A percentile compares a stretch with the other conserved stretches of the same genome.
Conservation (phyloP, 2,888 invertebrate genomes). For the Drosophila melanosoma region DNA sequence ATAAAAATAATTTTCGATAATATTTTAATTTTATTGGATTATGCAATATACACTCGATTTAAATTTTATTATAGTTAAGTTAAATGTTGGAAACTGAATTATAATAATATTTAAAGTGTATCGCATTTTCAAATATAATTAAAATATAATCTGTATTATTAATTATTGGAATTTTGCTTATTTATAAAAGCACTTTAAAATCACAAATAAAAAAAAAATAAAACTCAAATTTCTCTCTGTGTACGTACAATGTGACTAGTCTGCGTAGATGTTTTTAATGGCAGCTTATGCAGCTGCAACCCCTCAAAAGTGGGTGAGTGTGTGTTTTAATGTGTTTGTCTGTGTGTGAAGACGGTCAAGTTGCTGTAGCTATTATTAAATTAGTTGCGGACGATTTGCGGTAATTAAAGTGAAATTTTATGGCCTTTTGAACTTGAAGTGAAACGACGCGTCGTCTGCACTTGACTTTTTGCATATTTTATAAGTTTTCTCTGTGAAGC, state of each 20-base stretch:
- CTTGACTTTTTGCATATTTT: constrained; percentile 33
- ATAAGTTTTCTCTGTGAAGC: constrained; percentile 4
- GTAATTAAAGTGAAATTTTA: constrained; percentile 74
- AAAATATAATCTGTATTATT: rapidly evolving
- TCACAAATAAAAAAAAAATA: not conserved
- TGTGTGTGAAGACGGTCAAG: constrained; percentile 25
- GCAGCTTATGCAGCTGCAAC: constrained; percentile 70
- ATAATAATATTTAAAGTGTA: not conserved
- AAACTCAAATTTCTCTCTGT: not conserved
- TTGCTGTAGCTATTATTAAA: constrained; percentile 73
- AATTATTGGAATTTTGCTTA: not conserved
- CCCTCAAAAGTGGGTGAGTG: not conserved
- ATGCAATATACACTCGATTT: too few species aligned
- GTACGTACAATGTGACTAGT: constrained; percentile 2
- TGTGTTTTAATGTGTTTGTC: not conserved
- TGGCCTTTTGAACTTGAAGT: constrained; percentile 53
- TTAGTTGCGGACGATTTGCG: constrained; percentile 80
- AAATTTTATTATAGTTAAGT: too few species aligned
- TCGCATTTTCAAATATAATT: not conserved
- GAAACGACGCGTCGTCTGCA: constrained; percentile 11
- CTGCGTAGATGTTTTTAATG: constrained; percentile 59
- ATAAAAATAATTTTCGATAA: too few species aligned
- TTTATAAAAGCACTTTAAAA: not conserved
- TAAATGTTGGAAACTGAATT: too few species aligned
- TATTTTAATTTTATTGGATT: too few species aligned